Evolutionary conservation across 1,140 invertebrate species (phyloP), one percentile per base, ranked within the genome.

Genomic region (Hirudo medicinalis): DNA sequence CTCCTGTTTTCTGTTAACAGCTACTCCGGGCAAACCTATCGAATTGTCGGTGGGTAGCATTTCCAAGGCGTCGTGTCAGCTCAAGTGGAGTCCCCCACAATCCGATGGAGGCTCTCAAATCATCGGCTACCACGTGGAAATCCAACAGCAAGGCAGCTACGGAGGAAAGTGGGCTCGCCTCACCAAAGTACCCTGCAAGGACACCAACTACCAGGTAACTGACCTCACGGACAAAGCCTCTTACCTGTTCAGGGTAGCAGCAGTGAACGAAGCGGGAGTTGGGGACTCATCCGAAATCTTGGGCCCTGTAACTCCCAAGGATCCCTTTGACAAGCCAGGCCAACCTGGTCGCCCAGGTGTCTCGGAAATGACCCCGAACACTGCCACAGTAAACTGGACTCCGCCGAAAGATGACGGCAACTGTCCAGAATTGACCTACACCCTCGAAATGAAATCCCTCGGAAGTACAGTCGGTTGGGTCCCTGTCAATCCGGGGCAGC

Each of bases 301-400:
- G 0, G 86, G 88, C 67, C 85, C 88, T 20, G 88, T 96, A 67
- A 88, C 87, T 73, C 93, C 94, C 72, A 94, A 91, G 80, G 94
- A 96, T 86, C 93, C 93, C 72, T 97, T 88, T 80, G 87, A 88
- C 89, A 80, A 86, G 32, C 73, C 73, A 36, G 49, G 60, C 25
- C 54, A 54, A 25, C 73, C 73, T 54, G 54, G 60, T 19, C 27
- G 49, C 8, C 92, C 95, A 13, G 90, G 92, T 76, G 87, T 94
- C 0, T 92, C 95, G 77, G 88, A 93, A 72, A 88, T 98, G 57
- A 94, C 91, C 0, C 93, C 90, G 76, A 91, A 94, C 77, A 92
- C 91, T 71, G 94, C 96, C 9, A 95, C 91, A 0, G 82, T 97
- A 25, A 87, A 88, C 79, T 97, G 94, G 94, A 86, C 87, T 54